Base-by-base conservation (phyloP, 92 coral and sea anemone species). In the Anthopleura xanthogrammica region DNA sequence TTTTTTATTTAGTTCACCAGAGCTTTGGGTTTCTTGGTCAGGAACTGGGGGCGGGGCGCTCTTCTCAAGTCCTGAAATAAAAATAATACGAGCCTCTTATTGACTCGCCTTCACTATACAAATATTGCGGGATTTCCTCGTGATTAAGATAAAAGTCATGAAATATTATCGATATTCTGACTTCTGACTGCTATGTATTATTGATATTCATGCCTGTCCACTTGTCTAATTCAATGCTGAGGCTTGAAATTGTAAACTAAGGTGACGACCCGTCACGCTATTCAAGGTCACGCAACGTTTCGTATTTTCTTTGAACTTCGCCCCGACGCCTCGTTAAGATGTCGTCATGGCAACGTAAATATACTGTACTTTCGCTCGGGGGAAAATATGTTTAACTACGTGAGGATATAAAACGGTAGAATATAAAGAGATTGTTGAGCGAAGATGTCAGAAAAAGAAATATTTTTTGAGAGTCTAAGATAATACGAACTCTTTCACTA, bases 21-120 rank as follows among this genome's bases (percentile, higher is more conserved):
- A 54, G 7, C 48, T n/a, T 1, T 74, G 36, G 36, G 14, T 75
- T 42, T 79, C 81, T 56, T 83, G 84, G 0, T 77, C 77, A 0
- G 85, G 78, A 7, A 81, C 13, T 16, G 82, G 85, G 19, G 80
- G 77, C 74, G 93, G 89, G 52, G 83, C 81, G 75, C 86, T 80
- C 75, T 90, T 84, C 48, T 88, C 84, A 24, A 10, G 83, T 41
- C 76, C 92, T 80, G 56, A 41, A 16, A 82, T 57, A 5, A 72
- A 55, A 20, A 83, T 75, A 60, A 23, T 3, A 24, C 42, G 43
- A 24, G 42, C 16, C 16, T 68, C 17, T 42, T 68, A 29, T 68
- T 68, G 74, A 68, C 6, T 68, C 74, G 74, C 74, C 11, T 13
- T 68, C 74, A 13, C 74, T 23, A 11, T 4, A 68, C 74, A 68